Conservation (phyloP, 2,888 invertebrate species). For the Aleiodes testaceus region DNA sequence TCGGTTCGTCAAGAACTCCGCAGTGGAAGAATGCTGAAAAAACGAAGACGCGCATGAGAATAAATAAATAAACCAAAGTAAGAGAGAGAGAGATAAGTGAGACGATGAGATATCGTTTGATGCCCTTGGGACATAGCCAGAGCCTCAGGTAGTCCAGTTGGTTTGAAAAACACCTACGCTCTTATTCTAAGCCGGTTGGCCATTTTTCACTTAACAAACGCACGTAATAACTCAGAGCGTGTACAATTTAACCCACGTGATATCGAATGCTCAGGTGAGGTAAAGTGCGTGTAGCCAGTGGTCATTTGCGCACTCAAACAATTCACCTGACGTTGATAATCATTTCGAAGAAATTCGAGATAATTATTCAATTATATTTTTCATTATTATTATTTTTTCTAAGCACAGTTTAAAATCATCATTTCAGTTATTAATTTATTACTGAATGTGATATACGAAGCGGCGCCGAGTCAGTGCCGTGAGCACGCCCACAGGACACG, state of each 20-base stretch:
- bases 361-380: neutral
- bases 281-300: slow-evolving; percentile 14
- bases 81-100: neutral
- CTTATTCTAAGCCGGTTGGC: slow-evolving; percentile 25
- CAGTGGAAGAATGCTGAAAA: neutral
- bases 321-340: slow-evolving; percentile 51
- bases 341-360: neutral
- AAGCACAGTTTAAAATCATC: slow-evolving; percentile 3
- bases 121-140: slow-evolving; percentile 62
- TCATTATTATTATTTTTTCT: neutral
- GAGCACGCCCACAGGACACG: slow-evolving; percentile 46
- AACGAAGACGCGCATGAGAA: slow-evolving; percentile 9
- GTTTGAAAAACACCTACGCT: slow-evolving; percentile 55
- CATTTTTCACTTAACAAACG: slow-evolving; percentile 15
- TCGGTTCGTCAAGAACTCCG: slow-evolving; percentile 7
- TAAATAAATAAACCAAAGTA: too few species aligned
- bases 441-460: slow-evolving; percentile 49
- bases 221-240: slow-evolving; percentile 30
- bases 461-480: slow-evolving; percentile 48
- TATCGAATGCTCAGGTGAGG: slow-evolving; percentile 3
- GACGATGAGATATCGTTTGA: slow-evolving; percentile 31
- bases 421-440: slow-evolving; percentile 29
- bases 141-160: slow-evolving; percentile 52
- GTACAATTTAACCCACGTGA: slow-evolving; percentile 28
- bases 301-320: slow-evolving; percentile 3